These are phyloP conservation scores for Triplophysa rosa DNA, from an alignment of 2,113 vertebrate species.

Conservation along the genomic window DNA sequence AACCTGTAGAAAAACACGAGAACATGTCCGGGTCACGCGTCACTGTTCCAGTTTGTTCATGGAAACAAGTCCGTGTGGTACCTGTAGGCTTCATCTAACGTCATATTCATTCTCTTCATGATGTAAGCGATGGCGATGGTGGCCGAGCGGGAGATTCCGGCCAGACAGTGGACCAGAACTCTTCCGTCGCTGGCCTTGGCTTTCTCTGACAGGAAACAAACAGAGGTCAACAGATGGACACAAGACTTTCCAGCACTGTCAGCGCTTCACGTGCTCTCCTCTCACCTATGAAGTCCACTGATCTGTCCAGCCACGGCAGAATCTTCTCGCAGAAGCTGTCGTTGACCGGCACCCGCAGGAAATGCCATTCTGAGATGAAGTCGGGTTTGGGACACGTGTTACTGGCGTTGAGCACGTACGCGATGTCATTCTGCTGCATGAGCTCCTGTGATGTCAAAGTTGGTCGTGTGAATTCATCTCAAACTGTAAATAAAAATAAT, in stretches of 20 bases:
- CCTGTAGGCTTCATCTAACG: constrained; percentile 82
- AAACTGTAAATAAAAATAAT: no score
- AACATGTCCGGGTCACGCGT: no score
- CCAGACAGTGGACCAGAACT: constrained; percentile 80
- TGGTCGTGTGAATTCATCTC: no score
- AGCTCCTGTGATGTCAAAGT: constrained; percentile 77
- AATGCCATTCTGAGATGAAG: constrained; percentile 91
- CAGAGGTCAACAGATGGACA: neutral
- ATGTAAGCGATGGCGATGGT: constrained; percentile 83
- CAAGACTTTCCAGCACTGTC: no score
- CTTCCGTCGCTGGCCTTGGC: constrained; percentile 85
- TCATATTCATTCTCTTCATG: constrained; percentile 81
- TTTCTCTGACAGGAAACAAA: constrained; percentile 78
- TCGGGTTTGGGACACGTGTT: constrained; percentile 95
- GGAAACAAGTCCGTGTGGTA: constrained; percentile 30
- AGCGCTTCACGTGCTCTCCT: neutral
- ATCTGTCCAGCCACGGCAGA: constrained; percentile 93
- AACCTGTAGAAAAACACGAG: constrained; percentile 64
- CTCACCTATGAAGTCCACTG: constrained; percentile 93
- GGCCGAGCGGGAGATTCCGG: constrained; percentile 79
- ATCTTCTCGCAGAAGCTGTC: constrained; percentile 98
- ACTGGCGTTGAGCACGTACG: constrained; percentile 91
- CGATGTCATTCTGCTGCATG: constrained; percentile 94
- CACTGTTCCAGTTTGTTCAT: neutral
- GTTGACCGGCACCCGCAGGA: constrained; percentile 93